phyloP scores from a whole-genome alignment of 2,888 invertebrate species.

The Aplocera efformata region DNA sequence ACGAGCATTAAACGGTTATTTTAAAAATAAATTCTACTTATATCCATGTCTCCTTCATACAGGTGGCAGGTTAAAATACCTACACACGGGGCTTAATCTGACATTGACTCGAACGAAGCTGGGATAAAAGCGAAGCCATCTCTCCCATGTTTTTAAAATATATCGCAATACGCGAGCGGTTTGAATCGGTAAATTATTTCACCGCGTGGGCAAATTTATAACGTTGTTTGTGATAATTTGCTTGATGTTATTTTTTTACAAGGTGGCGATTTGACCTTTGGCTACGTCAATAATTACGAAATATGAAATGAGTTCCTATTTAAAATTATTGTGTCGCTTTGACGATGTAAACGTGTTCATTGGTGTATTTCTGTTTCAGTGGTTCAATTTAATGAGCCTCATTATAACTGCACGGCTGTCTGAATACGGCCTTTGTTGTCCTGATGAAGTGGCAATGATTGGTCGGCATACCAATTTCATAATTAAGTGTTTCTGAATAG shows the following conservation, averaged over 20 bases:
- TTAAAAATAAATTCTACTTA: constrained; percentile 35
- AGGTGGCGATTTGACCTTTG: constrained; percentile 1
- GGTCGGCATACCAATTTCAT: too few species aligned
- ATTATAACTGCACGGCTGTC: constrained; percentile 13
- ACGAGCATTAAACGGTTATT: constrained; percentile 25
- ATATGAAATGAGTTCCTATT: too few species aligned
- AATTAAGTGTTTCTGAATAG: too few species aligned
- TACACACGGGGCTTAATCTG: constrained; percentile 48
- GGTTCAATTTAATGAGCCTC: constrained; percentile 14
- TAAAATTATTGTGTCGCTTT: constrained; percentile 6
- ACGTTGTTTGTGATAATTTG: too few species aligned
- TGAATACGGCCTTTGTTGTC: constrained; percentile 3
- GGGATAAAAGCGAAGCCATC: constrained; percentile 32
- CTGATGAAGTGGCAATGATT: neutral
- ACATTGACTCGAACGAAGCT: constrained; percentile 43
- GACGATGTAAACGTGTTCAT: constrained; percentile 10
- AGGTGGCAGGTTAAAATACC: constrained; percentile 52
- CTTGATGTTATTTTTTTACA: too few species aligned
- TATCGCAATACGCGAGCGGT: constrained; percentile 19
- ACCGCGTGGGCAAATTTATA: constrained; percentile 3
- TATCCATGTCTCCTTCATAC: constrained; percentile 35
- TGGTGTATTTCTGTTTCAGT: constrained; percentile 13
- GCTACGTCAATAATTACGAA: too few species aligned
- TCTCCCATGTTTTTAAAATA: constrained; percentile 24
- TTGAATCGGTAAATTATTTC: constrained; percentile 18